These are phyloP conservation scores for Blastobasis adustella DNA, from an alignment of 2,888 invertebrate species.

Conservation along the genomic window DNA sequence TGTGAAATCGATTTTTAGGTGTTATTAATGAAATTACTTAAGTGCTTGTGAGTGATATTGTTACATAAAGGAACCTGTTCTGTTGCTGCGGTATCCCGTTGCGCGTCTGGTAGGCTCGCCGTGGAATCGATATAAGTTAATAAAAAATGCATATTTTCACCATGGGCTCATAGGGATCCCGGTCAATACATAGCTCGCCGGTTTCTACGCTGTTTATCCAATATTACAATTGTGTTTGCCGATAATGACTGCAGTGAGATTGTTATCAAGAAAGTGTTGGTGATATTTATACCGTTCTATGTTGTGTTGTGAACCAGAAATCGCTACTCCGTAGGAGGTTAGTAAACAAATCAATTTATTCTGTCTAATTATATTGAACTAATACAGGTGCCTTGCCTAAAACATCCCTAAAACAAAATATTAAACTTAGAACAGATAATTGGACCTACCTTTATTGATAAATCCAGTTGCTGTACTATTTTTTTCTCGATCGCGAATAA, in stretches of 20 bases:
- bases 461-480: no score
- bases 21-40: slow-evolving; percentile 72
- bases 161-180: slow-evolving; percentile 57
- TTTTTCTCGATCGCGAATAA: no score
- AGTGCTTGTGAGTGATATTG: slow-evolving; percentile 63
- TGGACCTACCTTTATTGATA: no score
- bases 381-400: no score
- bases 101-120: slow-evolving; percentile 25
- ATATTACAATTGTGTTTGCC: slow-evolving; percentile 20
- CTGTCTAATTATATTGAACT: background rate
- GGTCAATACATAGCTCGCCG: slow-evolving; percentile 33
- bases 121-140: slow-evolving; percentile 62
- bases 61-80: slow-evolving; percentile 43
- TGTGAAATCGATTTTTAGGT: slow-evolving; percentile 72
- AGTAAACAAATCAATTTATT: slow-evolving; percentile 45
- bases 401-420: no score
- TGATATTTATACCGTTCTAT: slow-evolving; percentile 32
- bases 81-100: slow-evolving; percentile 26
- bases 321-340: slow-evolving; percentile 39
- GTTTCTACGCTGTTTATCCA: slow-evolving; percentile 33
- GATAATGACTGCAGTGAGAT: slow-evolving; percentile 31
- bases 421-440: no score
- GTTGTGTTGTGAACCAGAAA: slow-evolving; percentile 26
- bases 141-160: slow-evolving; percentile 71
- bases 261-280: slow-evolving; percentile 26